These are phyloP conservation scores for Herpetotheres cachinnans DNA, from an alignment of 2,113 vertebrate species.

Conservation along the genomic window DNA sequence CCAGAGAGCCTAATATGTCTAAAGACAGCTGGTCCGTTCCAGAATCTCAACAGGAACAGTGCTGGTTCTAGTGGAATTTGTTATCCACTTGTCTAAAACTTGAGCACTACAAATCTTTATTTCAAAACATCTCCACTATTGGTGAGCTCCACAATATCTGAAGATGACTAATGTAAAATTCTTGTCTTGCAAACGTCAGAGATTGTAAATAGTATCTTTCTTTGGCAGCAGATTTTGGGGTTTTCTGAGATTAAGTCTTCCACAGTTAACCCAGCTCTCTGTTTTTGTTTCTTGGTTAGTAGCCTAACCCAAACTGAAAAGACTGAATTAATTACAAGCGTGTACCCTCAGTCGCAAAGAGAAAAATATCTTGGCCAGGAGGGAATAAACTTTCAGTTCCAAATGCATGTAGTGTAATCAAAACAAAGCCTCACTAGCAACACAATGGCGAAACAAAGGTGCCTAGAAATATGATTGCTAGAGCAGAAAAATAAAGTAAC, in stretches of 20 bases:
- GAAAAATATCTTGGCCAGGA: constrained; percentile 11
- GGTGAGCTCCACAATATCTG: accelerated
- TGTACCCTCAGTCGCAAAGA: background rate
- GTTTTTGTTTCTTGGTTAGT: background rate
- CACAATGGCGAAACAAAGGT: background rate
- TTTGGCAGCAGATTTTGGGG: background rate
- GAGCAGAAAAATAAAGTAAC: background rate
- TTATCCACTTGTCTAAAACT: background rate
- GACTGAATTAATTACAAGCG: background rate
- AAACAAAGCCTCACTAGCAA: background rate
- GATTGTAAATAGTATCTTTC: background rate
- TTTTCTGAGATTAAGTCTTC: background rate
- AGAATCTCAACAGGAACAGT: background rate
- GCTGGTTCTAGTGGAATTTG: background rate
- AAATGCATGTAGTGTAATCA: background rate
- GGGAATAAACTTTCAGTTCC: constrained; percentile 30
- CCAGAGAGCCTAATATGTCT: background rate
- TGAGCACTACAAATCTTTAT: background rate
- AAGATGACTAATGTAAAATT: background rate
- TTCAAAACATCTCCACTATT: background rate
- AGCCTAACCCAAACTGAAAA: background rate
- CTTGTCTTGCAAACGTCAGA: background rate
- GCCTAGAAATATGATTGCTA: background rate
- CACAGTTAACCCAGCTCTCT: background rate
- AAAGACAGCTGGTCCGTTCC: constrained; percentile 5